These are phyloP conservation scores for Arge pagana DNA, from an alignment of 2,888 invertebrate species.

Conservation along the genomic window DNA sequence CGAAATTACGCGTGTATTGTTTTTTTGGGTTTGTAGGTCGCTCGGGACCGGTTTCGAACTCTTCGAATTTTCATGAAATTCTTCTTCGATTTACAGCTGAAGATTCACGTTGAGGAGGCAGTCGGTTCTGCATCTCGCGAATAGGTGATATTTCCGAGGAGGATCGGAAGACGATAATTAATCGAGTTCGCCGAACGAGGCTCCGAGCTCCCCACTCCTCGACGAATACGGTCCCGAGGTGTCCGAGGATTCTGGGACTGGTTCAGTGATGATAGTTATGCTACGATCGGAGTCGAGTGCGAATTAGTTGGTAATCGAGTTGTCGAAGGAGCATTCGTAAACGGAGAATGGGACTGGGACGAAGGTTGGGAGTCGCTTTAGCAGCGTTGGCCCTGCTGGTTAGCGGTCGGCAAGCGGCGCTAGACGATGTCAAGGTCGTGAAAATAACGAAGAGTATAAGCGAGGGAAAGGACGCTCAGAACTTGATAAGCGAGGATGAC, in stretches of 20 bases:
- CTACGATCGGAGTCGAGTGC: neutral
- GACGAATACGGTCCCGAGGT: too few relatives aligned
- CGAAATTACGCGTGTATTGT: conserved; percentile 15
- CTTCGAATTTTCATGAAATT: too few relatives aligned
- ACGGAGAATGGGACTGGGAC: conserved; percentile 8
- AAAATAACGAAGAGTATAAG: conserved; percentile 13
- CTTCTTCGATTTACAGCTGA: conserved; percentile 7
- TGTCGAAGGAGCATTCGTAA: neutral
- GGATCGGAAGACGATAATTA: too few relatives aligned
- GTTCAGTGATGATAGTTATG: conserved; percentile 10
- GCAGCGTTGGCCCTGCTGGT: neutral
- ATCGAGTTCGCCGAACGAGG: too few relatives aligned
- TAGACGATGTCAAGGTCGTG: conserved; percentile 2
- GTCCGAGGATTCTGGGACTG: too few relatives aligned
- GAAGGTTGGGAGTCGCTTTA: neutral
- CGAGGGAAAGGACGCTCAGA: conserved; percentile 1
- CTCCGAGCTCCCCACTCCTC: too few relatives aligned
- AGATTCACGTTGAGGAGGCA: conserved; percentile 6
- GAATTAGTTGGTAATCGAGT: conserved; percentile 1
- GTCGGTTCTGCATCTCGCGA: too few relatives aligned
- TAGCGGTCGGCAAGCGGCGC: neutral
- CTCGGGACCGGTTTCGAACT: conserved; percentile 12
- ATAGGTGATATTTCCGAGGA: too few relatives aligned
- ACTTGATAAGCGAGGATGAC: neutral
- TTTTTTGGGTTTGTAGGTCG: conserved; percentile 19